These are phyloP conservation scores for Calyptomena viridis DNA, from an alignment of 2,113 vertebrate species.

Conservation along the genomic window DNA sequence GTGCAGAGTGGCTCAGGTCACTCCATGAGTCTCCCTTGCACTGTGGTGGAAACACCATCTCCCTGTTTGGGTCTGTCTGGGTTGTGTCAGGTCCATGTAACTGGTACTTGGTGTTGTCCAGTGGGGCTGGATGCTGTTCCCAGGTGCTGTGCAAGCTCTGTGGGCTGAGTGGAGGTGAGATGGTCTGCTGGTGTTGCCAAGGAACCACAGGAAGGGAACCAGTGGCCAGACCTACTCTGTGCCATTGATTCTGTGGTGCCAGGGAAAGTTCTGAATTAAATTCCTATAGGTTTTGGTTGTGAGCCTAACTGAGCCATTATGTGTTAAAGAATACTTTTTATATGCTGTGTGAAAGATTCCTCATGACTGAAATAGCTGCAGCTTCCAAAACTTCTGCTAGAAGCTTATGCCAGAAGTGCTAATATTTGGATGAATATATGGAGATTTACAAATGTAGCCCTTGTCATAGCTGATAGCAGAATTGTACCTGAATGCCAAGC, in stretches of 20 bases:
- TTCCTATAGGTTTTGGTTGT: background rate
- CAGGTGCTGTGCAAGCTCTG: background rate
- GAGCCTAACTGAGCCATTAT: background rate
- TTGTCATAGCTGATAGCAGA: background rate
- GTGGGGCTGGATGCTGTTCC: background rate
- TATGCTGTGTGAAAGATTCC: background rate
- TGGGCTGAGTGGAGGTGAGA: background rate
- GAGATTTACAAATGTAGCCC: background rate
- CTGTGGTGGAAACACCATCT: background rate
- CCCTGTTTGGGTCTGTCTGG: background rate
- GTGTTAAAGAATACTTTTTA: background rate
- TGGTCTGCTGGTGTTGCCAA: background rate
- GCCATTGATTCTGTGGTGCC: background rate
- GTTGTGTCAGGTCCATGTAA: rapidly evolving
- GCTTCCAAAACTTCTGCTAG: background rate
- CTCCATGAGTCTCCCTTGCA: background rate
- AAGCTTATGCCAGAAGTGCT: background rate
- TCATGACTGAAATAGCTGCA: background rate
- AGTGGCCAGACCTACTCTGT: background rate
- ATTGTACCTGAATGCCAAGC: background rate
- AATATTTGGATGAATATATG: background rate
- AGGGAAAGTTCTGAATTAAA: background rate
- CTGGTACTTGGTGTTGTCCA: background rate
- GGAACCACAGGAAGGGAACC: background rate
- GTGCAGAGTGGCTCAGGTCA: background rate